These are phyloP conservation scores for Etheostoma spectabile DNA, from an alignment of 2,113 vertebrate genomes.

Conservation along the genomic window DNA sequence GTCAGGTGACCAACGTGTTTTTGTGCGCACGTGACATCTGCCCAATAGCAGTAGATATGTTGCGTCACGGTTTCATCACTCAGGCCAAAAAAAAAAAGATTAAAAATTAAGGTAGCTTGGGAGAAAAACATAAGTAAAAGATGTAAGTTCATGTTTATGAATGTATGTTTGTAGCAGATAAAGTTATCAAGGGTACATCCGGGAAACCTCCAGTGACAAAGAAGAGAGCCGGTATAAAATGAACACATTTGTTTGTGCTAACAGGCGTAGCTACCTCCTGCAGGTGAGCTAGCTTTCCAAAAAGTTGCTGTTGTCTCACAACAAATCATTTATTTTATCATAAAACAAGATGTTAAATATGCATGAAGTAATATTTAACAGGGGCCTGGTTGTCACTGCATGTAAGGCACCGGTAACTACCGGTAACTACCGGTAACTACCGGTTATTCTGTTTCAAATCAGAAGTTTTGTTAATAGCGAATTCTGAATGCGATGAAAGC, in stretches of 20 bases:
- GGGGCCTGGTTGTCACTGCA: too few species aligned
- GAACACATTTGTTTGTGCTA: neutral
- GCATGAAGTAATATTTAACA: neutral
- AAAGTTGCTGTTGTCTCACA: neutral
- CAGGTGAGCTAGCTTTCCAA: conserved; percentile 7
- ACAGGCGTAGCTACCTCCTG: neutral
- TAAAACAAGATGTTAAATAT: neutral
- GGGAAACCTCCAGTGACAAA: neutral
- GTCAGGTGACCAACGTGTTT: conserved; percentile 1
- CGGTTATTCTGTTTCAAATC: neutral
- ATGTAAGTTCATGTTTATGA: neutral
- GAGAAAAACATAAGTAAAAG: neutral
- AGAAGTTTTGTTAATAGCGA: too few species aligned
- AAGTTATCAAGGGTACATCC: neutral
- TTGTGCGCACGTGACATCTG: neutral
- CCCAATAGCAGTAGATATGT: neutral
- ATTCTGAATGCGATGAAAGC: neutral
- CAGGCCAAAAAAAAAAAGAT: too few species aligned
- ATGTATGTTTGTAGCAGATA: neutral
- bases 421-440: too few species aligned
- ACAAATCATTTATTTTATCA: neutral
- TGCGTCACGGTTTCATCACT: conserved; percentile 11
- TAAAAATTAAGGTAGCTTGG: neutral
- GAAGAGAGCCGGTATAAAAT: too few species aligned
- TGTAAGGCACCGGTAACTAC: neutral